Evolutionary conservation across 53 echinoderm and acorn worm species (phyloP).

Genomic region (Holothuria scabra): DNA sequence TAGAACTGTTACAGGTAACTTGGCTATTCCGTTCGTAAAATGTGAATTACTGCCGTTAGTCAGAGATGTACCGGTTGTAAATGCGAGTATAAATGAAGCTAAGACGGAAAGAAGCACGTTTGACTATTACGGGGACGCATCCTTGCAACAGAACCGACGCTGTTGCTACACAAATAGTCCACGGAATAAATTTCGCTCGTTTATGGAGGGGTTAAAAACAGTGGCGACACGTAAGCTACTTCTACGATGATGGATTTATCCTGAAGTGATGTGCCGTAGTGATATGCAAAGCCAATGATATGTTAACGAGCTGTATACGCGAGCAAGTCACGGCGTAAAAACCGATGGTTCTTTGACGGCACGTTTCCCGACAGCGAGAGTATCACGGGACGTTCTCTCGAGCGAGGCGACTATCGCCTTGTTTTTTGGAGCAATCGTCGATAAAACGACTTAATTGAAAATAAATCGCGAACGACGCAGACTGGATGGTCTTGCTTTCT

Average conservation of each 20-base stretch:
- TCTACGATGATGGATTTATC: too few relatives aligned
- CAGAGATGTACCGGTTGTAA: too few relatives aligned
- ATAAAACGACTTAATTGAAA: slow-evolving; percentile 26
- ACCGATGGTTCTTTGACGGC: too few relatives aligned
- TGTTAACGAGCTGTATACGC: slow-evolving; percentile 30
- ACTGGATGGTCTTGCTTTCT: not conserved
- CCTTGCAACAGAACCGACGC: not conserved
- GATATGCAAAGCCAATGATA: slow-evolving; percentile 2
- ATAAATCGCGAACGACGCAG: slow-evolving; percentile 24
- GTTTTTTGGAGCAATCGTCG: slow-evolving; percentile 9
- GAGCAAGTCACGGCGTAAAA: slow-evolving; percentile 6
- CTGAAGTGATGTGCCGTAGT: too few relatives aligned
- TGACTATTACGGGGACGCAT: not conserved
- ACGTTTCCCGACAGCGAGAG: too few relatives aligned
- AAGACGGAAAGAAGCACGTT: slow-evolving; percentile 11
- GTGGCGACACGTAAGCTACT: slow-evolving; percentile 19
- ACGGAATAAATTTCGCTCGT: slow-evolving; percentile 2
- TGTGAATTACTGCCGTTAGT: too few relatives aligned
- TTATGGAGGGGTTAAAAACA: slow-evolving; percentile 9
- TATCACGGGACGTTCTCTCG: too few relatives aligned
- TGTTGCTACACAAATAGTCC: not conserved
- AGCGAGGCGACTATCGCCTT: not conserved
- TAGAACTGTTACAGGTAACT: too few relatives aligned
- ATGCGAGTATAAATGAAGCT: slow-evolving; percentile 6
- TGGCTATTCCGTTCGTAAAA: too few relatives aligned